Evolutionary conservation across 2,888 invertebrate genomes (phyloP).

Genomic region (Chloroclysta siterata): DNA sequence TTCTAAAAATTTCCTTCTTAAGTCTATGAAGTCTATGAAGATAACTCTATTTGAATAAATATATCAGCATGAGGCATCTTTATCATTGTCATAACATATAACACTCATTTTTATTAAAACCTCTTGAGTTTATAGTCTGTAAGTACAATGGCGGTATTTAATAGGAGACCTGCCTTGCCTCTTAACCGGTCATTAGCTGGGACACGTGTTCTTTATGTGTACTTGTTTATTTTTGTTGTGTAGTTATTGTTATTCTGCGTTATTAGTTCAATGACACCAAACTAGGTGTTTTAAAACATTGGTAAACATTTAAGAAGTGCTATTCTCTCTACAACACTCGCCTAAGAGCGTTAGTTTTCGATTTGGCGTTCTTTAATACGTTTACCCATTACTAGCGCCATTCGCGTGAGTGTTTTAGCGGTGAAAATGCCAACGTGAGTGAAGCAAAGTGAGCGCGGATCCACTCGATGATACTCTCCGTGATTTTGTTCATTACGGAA

Average conservation of each 20-base stretch:
- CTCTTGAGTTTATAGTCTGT: conserved; percentile 39
- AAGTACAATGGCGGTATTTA: conserved; percentile 40
- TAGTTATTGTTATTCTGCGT: neutral
- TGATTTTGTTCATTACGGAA: too few species aligned
- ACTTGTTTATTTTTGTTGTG: conserved; percentile 37
- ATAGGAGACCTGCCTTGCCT: conserved; percentile 50
- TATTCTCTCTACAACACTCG: too few species aligned
- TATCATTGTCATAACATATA: conserved; percentile 18
- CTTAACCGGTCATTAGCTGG: conserved; percentile 52
- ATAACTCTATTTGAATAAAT: neutral
- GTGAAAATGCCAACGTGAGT: too few species aligned
- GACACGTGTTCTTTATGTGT: conserved; percentile 52
- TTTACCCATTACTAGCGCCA: too few species aligned
- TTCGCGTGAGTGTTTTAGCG: too few species aligned
- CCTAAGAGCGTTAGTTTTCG: too few species aligned
- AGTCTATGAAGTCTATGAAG: neutral
- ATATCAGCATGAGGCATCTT: neutral
- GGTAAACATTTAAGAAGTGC: too few species aligned
- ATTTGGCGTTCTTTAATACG: too few species aligned
- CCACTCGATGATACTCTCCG: too few species aligned
- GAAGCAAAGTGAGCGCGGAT: too few species aligned
- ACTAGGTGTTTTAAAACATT: too few species aligned
- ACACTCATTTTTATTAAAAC: conserved; percentile 24
- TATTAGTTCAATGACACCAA: neutral
- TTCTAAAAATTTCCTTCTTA: too few species aligned